Conservation (phyloP, 2,888 invertebrate species). For the Elegia similella region DNA sequence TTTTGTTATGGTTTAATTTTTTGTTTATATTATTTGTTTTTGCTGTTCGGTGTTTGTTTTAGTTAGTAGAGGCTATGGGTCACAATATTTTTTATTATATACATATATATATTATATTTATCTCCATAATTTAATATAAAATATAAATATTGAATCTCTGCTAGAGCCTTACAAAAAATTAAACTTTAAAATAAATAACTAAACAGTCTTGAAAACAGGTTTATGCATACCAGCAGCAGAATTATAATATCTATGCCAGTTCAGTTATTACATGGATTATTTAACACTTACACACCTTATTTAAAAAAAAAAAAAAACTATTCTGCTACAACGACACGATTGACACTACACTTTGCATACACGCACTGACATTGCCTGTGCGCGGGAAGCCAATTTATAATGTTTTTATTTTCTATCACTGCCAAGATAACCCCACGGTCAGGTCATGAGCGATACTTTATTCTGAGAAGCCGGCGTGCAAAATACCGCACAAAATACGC, state of each 20-base stretch:
- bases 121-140: too few species aligned
- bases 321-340: background rate
- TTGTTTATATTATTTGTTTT: too few species aligned
- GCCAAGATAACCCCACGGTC: slow-evolving; percentile 63
- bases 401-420: slow-evolving; percentile 60
- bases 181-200: too few species aligned
- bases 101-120: too few species aligned
- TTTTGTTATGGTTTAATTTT: too few species aligned
- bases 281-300: background rate
- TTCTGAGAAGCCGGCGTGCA: slow-evolving; percentile 66
- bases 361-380: slow-evolving; percentile 57
- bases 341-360: slow-evolving; percentile 36
- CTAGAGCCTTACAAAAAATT: too few species aligned
- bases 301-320: background rate
- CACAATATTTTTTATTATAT: too few species aligned
- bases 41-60: too few species aligned
- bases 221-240: too few species aligned
- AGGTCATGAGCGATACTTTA: slow-evolving; percentile 57
- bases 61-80: too few species aligned
- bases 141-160: too few species aligned
- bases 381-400: slow-evolving; percentile 63
- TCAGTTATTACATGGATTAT: background rate
- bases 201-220: too few species aligned
- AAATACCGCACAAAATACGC: slow-evolving; percentile 42
- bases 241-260: background rate